These are phyloP conservation scores for Eristalis arbustorum DNA, from an alignment of 2,888 invertebrate genomes.

Conservation along the genomic window DNA sequence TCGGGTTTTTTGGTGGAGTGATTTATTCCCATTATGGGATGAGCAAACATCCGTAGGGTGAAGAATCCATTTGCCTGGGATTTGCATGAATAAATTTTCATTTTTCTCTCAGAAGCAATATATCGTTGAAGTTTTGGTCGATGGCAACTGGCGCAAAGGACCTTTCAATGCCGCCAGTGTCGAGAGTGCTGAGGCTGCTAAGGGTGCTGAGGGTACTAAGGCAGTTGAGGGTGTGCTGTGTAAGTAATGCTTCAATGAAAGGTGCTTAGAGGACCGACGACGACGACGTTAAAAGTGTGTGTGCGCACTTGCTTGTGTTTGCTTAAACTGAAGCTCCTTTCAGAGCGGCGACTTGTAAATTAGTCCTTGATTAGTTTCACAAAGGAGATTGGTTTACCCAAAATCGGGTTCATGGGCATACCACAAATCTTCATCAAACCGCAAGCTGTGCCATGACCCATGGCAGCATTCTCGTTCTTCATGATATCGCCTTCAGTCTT, in stretches of 20 bases:
- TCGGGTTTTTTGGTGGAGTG: constrained; percentile 34
- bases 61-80: constrained; percentile 48
- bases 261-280: constrained; percentile 3
- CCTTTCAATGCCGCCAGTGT: background rate
- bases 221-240: background rate
- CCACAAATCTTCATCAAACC: constrained; percentile 47
- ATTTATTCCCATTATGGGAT: constrained; percentile 59
- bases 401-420: constrained; percentile 22
- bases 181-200: background rate
- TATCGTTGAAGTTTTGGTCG: constrained; percentile 18
- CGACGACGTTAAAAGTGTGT: constrained; percentile 2
- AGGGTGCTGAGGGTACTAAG: background rate
- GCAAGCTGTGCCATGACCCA: constrained; percentile 18
- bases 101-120: constrained; percentile 38
- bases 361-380: constrained; percentile 13
- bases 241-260: constrained; percentile 20
- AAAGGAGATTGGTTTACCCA: constrained; percentile 14
- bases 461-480: background rate
- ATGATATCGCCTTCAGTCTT: background rate
- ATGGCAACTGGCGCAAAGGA: constrained; percentile 12
- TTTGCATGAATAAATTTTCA: constrained; percentile 63
- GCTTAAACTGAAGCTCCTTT: background rate
- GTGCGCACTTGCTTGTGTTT: background rate
- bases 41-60: constrained; percentile 43
- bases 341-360: constrained; percentile 16